phyloP scores from a whole-genome alignment of 2,113 vertebrate genomes.

The Lamprologus tigripictilis region DNA sequence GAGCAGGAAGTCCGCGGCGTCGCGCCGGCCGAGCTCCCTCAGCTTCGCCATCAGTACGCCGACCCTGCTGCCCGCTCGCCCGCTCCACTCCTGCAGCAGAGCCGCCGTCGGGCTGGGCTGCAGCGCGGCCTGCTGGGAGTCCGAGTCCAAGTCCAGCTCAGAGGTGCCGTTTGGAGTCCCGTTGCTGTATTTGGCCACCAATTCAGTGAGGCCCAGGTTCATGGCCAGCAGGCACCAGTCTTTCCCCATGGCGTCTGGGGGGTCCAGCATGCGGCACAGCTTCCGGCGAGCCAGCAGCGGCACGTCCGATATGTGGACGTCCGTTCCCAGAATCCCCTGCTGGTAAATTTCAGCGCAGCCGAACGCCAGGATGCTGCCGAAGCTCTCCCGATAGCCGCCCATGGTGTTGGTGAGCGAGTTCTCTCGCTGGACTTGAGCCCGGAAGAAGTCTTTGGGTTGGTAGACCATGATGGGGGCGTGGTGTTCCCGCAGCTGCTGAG shows the following conservation, averaged over 20 bases:
- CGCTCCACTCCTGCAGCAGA: slow-evolving; percentile 87
- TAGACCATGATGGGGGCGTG: slow-evolving; percentile 95
- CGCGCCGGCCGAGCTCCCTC: slow-evolving; percentile 90
- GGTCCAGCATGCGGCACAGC: slow-evolving; percentile 90
- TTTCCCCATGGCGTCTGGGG: slow-evolving; percentile 92
- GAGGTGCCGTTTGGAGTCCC: slow-evolving; percentile 68
- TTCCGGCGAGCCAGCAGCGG: slow-evolving; percentile 84
- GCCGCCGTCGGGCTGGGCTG: slow-evolving; percentile 84
- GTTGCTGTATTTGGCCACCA: slow-evolving; percentile 87
- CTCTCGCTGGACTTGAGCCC: slow-evolving; percentile 86
- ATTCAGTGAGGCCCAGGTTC: slow-evolving; percentile 91
- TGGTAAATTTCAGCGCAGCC: slow-evolving; percentile 89
- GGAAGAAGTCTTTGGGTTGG: slow-evolving; percentile 94
- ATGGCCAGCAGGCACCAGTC: slow-evolving; percentile 99
- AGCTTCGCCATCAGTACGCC: slow-evolving; percentile 86
- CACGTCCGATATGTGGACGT: slow-evolving; percentile 86
- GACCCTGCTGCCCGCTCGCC: slow-evolving; percentile 80
- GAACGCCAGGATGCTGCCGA: slow-evolving; percentile 89
- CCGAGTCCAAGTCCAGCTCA: slow-evolving; percentile 4
- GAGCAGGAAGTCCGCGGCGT: slow-evolving; percentile 91
- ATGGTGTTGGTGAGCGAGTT: slow-evolving; percentile 90
- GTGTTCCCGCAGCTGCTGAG: slow-evolving; percentile 92
- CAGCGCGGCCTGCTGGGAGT: slow-evolving; percentile 24
- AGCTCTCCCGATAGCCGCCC: slow-evolving; percentile 94
- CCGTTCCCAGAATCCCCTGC: slow-evolving; percentile 82